Base-by-base conservation (phyloP, 2,113 vertebrate genomes). In the Percopsis transmontana region DNA sequence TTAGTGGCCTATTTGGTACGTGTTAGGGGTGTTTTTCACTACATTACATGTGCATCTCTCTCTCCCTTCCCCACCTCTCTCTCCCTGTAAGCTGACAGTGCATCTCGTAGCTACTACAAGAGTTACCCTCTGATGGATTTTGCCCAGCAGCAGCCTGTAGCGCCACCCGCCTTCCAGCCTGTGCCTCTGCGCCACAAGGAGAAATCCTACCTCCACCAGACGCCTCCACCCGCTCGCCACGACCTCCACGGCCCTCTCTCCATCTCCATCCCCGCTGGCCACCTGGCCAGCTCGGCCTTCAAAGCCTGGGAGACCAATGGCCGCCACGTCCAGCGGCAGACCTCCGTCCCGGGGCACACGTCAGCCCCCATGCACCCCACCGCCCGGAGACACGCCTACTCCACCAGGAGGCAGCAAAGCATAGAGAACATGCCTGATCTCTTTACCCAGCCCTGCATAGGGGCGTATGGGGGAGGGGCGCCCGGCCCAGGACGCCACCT, bases 21-120 rank as follows among this genome's bases (percentile, higher is more conserved):
- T 1, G 9, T 47, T 62, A 12, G 61, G 45, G 9, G 18, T 20
- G 24, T 38, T n/a, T 15, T 21, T 42, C 12, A 23, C 27, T 45
- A 5, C 38, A 20, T 53, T 18, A 20, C 42, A 13, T 38, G 13
- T 9, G 3, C n/a, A 3, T 44, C 47, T 16, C 15, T 59, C 44
- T 11, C 2, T 24, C n/a, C 54, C 38, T 42, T 53, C 38, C 62
- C 13, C 16, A 15, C 63, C 54, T 21, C 63, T 16, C 53, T 39
- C 56, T 24, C 24, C 4, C 55, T 47, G 71, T 74, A 64, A 91
- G 68, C 94, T 72, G 95, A 96, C 74, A 93, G 82, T 0, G 67
- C 88, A 0, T 77, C 91, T 0, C 85, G 90, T 38, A 92, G 95
- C 72, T 94, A 94, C 91, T 97, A 93, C 81, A 93, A 93, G 85